Conservation (phyloP, 2,113 vertebrate species). For the Papio anubis region DNA sequence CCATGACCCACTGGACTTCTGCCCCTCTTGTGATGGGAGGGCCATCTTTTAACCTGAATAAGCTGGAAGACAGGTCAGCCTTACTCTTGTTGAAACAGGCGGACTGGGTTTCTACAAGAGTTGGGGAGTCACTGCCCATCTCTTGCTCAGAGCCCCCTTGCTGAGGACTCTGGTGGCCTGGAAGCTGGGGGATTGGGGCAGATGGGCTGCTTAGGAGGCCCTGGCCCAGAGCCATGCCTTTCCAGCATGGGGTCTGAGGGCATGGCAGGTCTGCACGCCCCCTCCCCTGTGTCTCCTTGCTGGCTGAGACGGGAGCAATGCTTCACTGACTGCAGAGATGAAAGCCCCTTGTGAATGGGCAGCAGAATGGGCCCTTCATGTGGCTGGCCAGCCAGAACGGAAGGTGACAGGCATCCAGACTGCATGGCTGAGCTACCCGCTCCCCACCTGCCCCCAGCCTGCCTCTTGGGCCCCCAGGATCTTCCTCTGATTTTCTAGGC, state of each 20-base stretch:
- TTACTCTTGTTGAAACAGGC: slow-evolving; percentile 14
- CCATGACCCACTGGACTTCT: background rate
- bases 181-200: background rate
- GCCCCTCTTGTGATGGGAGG: background rate
- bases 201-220: background rate
- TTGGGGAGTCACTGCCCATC: background rate
- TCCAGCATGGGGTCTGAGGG: background rate
- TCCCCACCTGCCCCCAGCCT: background rate
- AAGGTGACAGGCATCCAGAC: background rate
- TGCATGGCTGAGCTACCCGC: background rate
- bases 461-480: background rate
- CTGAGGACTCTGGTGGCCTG: background rate
- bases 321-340: background rate
- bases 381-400: background rate
- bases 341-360: background rate
- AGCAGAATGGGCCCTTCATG: background rate
- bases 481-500: background rate
- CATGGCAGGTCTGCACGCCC: background rate
- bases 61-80: background rate
- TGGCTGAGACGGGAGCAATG: background rate
- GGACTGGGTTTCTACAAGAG: background rate
- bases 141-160: background rate
- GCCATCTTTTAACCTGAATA: background rate
- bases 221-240: background rate
- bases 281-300: background rate